Base-by-base conservation (phyloP, 2,113 vertebrate genomes). In the Centropristis striata region DNA sequence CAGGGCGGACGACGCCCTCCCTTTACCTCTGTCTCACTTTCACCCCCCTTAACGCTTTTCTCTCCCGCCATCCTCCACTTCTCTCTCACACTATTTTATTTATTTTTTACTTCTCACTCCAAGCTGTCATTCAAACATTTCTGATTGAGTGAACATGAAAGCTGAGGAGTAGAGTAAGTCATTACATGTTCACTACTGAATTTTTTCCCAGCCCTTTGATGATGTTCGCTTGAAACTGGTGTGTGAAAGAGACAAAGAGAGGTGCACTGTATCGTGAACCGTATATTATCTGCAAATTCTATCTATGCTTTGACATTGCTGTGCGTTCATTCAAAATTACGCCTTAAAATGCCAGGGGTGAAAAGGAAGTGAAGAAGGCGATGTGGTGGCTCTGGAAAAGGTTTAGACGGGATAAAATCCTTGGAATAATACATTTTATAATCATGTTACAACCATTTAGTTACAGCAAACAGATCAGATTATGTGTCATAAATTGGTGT, bases 1-100 rank as follows among this genome's bases (percentile, higher is more conserved):
- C 81, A 81, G 54, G 65, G 71, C 4, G 27, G 64, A n/a, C 14
- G 1, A 69, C 39, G 36, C 55, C 71, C 80, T 73, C 50, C 68
- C 42, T 53, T 1, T 2, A 25, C 47, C 53, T 65, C 41, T 36
- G 15, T 55, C 46, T 59, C 59, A 59, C 61, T 20, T 71, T 32
- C 37, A 20, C 39, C 46, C 51, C 51, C 42, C 9, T 37, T 1
- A 36, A 67, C 37, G 10, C 55, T 53, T 13, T 36, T 16, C 20
- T 59, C 42, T 23, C 44, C 5, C 51, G 39, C 44, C 2, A 25
- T 15, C 61, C 36, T 23, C 37, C 14, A 20, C 44, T 13, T 20
- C 27, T 53, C 58, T 47, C 21, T 12, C n/a, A 12, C 49, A 9
- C 25, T 5, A 2, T 8, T 21, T 18, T 5, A 2, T 15, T 21